Base-by-base conservation (phyloP, 1,140 invertebrate genomes). In the Watersipora subatra region DNA sequence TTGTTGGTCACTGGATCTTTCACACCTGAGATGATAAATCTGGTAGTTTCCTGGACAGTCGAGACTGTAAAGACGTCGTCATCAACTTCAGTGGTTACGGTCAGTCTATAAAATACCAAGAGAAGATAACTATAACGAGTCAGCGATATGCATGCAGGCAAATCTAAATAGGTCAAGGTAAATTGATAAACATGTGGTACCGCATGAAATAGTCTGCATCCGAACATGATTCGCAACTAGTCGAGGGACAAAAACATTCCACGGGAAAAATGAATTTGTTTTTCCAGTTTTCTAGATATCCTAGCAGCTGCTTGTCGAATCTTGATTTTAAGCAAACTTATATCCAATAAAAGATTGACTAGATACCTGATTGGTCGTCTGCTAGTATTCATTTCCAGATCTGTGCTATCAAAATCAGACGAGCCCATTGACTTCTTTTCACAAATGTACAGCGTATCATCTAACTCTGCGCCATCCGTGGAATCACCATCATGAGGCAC, bases 1-100 rank as follows among this genome's bases (percentile, higher is more conserved):
- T 85, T 84, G 67, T 87, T 87, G 63, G 84, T 87, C 66, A 83
- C 77, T 22, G 85, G 84, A 74, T 92, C 88, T 78, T 88, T 89
- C 15, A 91, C 80, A 20, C 85, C 85, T 0, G 89, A 88, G 12
- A 68, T 62, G 17, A 34, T 17, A 55, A 63, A 68, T 22, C 62
- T 63, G 17, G 66, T 34, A 20, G 56, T 26, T 22, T 68, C 67
- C 34, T 66, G 34, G n/a, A 46, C n/a, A n/a, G 34, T 46, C 7
- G 7, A 46, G 34, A 46, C 34, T 12, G 34, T 46, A 46, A 46
- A 46, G n/a, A 46, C 34, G 34, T 46, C 34, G 34, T 46, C 34
- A 46, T 46, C 34, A 12, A 46, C 34, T 46, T 46, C 34, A 12
- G 34, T 46, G 7, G 34, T 46, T 46, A 46, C 34, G 7, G 34